Evolutionary conservation across 2,888 invertebrate species (phyloP), one percentile per base, ranked within the genome.

Genomic region (Sinohyriopsis cumingii): DNA sequence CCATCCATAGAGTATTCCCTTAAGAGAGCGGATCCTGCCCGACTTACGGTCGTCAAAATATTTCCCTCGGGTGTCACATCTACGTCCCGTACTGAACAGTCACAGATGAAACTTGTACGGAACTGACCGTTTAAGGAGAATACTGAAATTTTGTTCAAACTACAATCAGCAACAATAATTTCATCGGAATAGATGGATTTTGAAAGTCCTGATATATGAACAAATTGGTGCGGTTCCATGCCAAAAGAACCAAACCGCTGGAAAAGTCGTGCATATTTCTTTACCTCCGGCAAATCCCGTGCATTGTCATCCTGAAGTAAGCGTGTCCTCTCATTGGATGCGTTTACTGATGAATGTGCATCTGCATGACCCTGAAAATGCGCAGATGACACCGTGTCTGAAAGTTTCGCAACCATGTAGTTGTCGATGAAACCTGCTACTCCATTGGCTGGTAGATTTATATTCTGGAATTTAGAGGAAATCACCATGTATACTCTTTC

Each of bases 401-500:
- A 67, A 7, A 82, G 70, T 56, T 80, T 77, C 20, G 76, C 69
- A 45, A 82, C 80, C 54, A 82, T 79, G 65, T 82, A 78, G 61
- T 81, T 85, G 73, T 83, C 80, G 6, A 83, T 84, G 25, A 86
- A 82, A n/a, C 71, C 77, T 18, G 67, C 61, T 1, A 82, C 83
- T 0, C 84, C 85, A 24, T 68, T 72, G 19, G 68, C 65, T 22
- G 85, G 85, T 9, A 83, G 63, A 12, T 75, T 66, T 18, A 82
- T 77, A 12, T 73, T 67, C 80, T 82, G 74, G 53, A 78, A 76
- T 24, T 45, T n/a, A 45, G 6, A n/a, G 53, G 57, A 65, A 56
- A 65, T 28, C 28, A 45, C n/a, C 28, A 18, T 63, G 3, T 45
- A 33, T 24, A 65, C 12, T 55, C 54, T 12, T 45, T 9, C 45